Base-by-base conservation (phyloP, 2,113 vertebrate genomes). In the Tympanuchus pallidicinctus region DNA sequence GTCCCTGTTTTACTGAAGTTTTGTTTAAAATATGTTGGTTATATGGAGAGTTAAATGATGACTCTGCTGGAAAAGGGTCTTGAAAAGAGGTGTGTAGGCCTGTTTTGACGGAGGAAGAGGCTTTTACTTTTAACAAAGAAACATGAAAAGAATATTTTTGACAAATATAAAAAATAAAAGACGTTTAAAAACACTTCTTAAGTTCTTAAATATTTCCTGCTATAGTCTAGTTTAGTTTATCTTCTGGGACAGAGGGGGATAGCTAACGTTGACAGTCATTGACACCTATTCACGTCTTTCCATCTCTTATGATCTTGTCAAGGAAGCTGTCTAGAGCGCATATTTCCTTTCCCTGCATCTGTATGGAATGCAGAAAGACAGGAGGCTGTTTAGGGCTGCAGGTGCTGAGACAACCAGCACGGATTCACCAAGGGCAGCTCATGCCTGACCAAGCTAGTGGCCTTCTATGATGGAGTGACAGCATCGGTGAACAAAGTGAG, bases 101-200 rank as follows among this genome's bases (percentile, higher is more conserved):
- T 79, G 38, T 88, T 93, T 88, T 89, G 88, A 85, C 63, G 90
- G 92, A 72, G 52, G n/a, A 92, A 82, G 56, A 95, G 32, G 38
- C 28, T 78, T 78, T 74, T 89, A 30, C 54, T 88, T 77, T 90
- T 73, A 84, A 48, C 13, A n/a, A 52, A 77, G 83, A 79, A 91
- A 73, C 38, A 59, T 11, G 7, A 82, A 80, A 66, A 5, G 56
- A 52, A 19, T 50, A 54, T 74, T 91, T 74, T 61, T 56, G 61
- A 28, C 27, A 54, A 54, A 54, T 54, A 54, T 17, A 54, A 28
- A 54, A 54, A 54, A 52, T 15, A 27, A 77, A 80, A 90, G 57
- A 12, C 54, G 20, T 24, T 77, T 56, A 45, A 74, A 89, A 87
- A 11, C 11, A 56, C 18, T 67, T 76, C 63, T 59, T 24, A 83